phyloP scores from a whole-genome alignment of 2,797 vertebrate species.

The Paratrypauchen microcephalus region DNA sequence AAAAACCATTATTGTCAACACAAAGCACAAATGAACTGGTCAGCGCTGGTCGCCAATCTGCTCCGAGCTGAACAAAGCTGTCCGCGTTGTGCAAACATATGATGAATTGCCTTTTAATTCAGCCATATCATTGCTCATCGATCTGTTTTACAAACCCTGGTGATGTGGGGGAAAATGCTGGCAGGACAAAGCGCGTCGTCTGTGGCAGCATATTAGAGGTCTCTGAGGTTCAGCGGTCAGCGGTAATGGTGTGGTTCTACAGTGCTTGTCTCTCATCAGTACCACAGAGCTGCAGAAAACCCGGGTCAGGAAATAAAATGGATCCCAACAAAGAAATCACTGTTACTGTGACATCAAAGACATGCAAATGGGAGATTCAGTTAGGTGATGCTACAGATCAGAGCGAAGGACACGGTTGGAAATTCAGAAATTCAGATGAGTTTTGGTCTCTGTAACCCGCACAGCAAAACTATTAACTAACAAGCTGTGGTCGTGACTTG shows the following conservation, averaged over 20 bases:
- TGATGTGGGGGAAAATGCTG: slow-evolving; percentile 47
- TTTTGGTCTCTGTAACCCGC: background rate
- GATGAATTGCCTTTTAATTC: slow-evolving; percentile 59
- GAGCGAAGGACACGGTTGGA: background rate
- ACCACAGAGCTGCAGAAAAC: slow-evolving; percentile 13
- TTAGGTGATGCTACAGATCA: background rate
- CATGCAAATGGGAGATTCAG: background rate
- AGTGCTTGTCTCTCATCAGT: slow-evolving; percentile 50
- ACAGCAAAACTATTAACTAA: background rate
- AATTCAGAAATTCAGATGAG: background rate
- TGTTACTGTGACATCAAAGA: slow-evolving; percentile 57
- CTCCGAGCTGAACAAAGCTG: slow-evolving; percentile 14
- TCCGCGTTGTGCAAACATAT: slow-evolving; percentile 38
- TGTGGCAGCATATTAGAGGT: slow-evolving; percentile 58
- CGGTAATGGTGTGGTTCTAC: slow-evolving; percentile 52
- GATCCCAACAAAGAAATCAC: slow-evolving; percentile 59
- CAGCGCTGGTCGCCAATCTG: background rate
- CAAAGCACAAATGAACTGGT: slow-evolving; percentile 26
- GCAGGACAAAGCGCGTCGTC: slow-evolving; percentile 52
- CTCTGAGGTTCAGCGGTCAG: slow-evolving; percentile 58
- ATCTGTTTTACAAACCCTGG: slow-evolving; percentile 53
- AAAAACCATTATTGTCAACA: slow-evolving; percentile 28
- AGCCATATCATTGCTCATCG: slow-evolving; percentile 50
- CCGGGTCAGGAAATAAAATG: slow-evolving; percentile 46
- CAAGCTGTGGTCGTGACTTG: no score